Percentiles rank a stretch among this genome's conserved stretches.
Evolutionary conservation across 2,113 vertebrate genomes (phyloP).

Genomic region (Clupea harengus): DNA sequence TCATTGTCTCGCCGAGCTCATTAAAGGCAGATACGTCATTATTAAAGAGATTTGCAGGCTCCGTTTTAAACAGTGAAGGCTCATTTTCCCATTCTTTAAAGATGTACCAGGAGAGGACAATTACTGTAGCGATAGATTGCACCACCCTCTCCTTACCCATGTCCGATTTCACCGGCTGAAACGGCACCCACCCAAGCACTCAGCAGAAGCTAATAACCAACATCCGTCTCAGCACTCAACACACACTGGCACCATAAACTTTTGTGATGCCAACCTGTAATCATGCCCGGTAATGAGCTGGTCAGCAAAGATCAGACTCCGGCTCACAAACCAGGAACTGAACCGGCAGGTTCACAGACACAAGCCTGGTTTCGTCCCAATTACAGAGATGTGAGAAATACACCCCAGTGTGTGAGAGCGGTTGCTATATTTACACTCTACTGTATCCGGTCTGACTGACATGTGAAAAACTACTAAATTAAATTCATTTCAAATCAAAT

Average conservation of each 20-base stretch:
- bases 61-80: conserved; percentile 40
- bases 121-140: conserved; percentile 25
- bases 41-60: conserved; percentile 58
- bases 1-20: conserved; percentile 51
- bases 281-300: neutral
- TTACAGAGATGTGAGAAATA: neutral
- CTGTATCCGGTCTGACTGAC: neutral
- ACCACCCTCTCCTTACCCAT: neutral
- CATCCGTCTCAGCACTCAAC: neutral
- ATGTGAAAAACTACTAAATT: neutral
- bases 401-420: neutral
- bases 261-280: neutral
- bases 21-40: conserved; percentile 48
- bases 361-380: neutral
- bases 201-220: neutral
- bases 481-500: neutral
- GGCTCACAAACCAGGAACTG: neutral
- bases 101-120: conserved; percentile 48
- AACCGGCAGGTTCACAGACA: neutral
- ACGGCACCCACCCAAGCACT: neutral
- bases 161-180: neutral
- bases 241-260: neutral
- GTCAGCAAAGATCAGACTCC: neutral
- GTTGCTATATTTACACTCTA: neutral
- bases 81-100: conserved; percentile 51